Base-by-base conservation (phyloP, 2,888 invertebrate species). In the Sarcophaga caerulescens region DNA sequence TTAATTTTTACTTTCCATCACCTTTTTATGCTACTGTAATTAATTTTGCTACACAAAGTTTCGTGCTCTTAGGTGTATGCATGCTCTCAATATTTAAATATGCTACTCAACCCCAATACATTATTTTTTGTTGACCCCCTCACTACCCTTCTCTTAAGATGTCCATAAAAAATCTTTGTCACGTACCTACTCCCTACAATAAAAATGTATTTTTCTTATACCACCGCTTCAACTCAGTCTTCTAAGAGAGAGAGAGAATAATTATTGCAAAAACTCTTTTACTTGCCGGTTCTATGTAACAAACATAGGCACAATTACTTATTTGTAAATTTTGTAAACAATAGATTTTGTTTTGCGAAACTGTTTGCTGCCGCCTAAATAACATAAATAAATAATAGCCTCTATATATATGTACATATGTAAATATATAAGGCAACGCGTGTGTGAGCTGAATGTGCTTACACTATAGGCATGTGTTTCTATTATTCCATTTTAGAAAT, bases 61-160 rank as follows among this genome's bases (percentile, higher is more conserved):
- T 17, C 17, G 14, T 35, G 47, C 66, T 52, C 71, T 62, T 23
- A 63, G 17, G 17, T 52, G 52, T 52, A 52, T 52, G 52, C 5
- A 52, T 52, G 52, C 74, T 81, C 80, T 84, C 81, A 14, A 52
- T 52, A 14, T 52, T 52, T 52, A 35, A 35, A 35, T 52, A 52
- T 52, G 12, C 52, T 52, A 52, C 52, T 14, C 52, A 52, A 35
- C 10, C 35, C 35, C 35, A 35, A 35, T 35, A 35, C 8, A 35
- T 35, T 10, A 35, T 35, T 35, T 8, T 35, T 35, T 35, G 35
- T 8, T 35, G 35, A 10, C 35, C 35, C 35, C 35, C 35, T 35
- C 8, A 35, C 35, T 35, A 35, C 35, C 35, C 35, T 35, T 35
- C 45, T 23, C 21, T 47, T 63, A 63, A 63, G 25, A 63, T 25